These are phyloP conservation scores for Panurus biarmicus DNA, from an alignment of 2,113 vertebrate genomes.

Conservation along the genomic window DNA sequence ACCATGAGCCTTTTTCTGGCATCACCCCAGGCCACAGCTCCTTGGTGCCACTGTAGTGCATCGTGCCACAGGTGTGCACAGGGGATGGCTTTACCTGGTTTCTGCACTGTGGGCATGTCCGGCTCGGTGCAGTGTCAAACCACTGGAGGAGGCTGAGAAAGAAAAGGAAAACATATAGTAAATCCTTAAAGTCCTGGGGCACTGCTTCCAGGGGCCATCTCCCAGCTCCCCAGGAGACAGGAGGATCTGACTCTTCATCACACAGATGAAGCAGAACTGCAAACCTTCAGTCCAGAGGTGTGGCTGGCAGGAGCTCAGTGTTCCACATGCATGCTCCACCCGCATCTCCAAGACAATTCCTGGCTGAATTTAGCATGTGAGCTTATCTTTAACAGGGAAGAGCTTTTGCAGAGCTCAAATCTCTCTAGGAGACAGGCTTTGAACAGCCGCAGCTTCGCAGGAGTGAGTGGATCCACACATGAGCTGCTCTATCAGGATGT, in stretches of 20 bases:
- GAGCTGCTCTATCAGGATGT: neutral
- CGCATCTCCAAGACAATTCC: neutral
- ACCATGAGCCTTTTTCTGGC: rapidly evolving
- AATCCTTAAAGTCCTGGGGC: neutral
- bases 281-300: neutral
- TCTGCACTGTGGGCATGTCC: conserved; percentile 91
- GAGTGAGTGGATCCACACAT: rapidly evolving
- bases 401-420: neutral
- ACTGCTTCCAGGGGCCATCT: neutral
- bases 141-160: conserved; percentile 83
- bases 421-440: neutral
- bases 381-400: conserved; percentile 10
- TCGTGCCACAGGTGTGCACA: rapidly evolving
- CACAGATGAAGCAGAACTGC: neutral
- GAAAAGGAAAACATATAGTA: neutral
- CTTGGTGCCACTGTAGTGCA: neutral
- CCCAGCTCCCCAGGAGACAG: neutral
- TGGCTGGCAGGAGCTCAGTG: rapidly evolving
- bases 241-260: neutral
- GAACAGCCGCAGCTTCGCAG: neutral
- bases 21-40: neutral
- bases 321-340: neutral
- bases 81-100: conserved; percentile 78
- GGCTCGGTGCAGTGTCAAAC: conserved; percentile 89
- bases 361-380: neutral